Evolutionary conservation across 92 coral and sea anemone species (phyloP).

Genomic region (Umimayanthus kanabou): DNA sequence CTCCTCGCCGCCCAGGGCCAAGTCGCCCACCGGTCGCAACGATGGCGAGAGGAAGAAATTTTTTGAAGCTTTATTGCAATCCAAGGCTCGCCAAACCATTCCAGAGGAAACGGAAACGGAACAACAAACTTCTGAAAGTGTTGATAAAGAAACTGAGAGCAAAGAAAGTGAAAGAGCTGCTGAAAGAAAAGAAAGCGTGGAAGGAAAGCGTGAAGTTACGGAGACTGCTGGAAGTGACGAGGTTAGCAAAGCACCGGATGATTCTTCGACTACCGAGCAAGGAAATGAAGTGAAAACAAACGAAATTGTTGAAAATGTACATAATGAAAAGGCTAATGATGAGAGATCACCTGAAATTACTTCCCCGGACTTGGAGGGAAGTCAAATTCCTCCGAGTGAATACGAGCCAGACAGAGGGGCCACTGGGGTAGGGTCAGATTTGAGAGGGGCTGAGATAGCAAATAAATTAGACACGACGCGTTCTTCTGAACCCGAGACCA

Average conservation of each 20-base stretch:
- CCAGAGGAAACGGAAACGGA: constrained; percentile 68
- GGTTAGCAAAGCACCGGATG: neutral
- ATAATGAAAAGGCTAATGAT: neutral
- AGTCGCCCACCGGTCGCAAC: constrained; percentile 45
- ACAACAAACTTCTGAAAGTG: constrained; percentile 30
- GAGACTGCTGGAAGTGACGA: neutral
- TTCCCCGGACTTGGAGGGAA: constrained; percentile 3
- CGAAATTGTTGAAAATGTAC: neutral
- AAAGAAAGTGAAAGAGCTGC: neutral
- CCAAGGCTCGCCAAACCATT: constrained; percentile 61
- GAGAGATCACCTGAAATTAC: neutral
- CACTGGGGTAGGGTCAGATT: constrained; percentile 67
- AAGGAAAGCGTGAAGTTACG: neutral
- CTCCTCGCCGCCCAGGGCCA: constrained; percentile 27
- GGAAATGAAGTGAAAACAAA: neutral
- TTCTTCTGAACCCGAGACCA: constrained; percentile 1
- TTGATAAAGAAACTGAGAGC: neutral
- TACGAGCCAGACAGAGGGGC: constrained; percentile 47
- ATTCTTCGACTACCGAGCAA: neutral
- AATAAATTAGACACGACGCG: constrained; percentile 38
- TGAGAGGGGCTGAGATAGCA: constrained; percentile 74
- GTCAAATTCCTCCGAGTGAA: neutral
- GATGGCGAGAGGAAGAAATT: constrained; percentile 82
- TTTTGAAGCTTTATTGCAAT: constrained; percentile 81
- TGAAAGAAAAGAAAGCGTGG: neutral